Base-by-base conservation (phyloP, 1,140 invertebrate genomes). In the Neodiprion fabricii region DNA sequence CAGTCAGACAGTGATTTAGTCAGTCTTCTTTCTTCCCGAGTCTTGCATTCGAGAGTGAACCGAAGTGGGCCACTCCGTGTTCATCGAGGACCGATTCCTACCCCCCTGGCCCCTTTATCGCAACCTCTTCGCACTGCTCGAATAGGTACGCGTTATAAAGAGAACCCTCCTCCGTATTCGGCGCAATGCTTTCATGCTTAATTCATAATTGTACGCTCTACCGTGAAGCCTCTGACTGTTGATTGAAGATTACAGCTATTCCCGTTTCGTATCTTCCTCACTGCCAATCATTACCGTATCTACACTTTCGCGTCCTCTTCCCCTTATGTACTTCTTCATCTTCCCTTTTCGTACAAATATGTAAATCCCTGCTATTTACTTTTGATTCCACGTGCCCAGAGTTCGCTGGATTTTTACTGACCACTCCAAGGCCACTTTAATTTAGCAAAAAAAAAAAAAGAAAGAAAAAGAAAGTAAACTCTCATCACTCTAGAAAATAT, bases 171-270 rank as follows among this genome's bases (percentile, higher is more conserved):
- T 47, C 67, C 67, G 74, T 71, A 17, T 61, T 61, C 9, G 53
- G 53, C 53, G 40, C 71, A 71, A 69, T 21, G 65, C 68, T 61
- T 17, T 78, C 76, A 48, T 76, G 50, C 70, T 75, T 75, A 72
- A 76, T 71, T 75, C 76, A 78, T 82, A 80, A 82, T 80, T 82
- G 77, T 68, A 80, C 23, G 65, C 67, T 75, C 71, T 28, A 48
- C 11, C 53, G 23, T 40, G 28, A n/a, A 21, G 21, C 66, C 17
- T 48, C 72, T 48, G 69, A 53, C 68, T 68, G 72, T 79, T 81
- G 80, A 81, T 81, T 81, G 79, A 79, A 77, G 76, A 81, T 81
- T 80, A 80, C 71, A 81, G 79, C 69, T 78, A 81, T 81, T 77
- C 74, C 70, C 67, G 72, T 67, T 76, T 61, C 21, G 67, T 73